A percentile compares a stretch with the other conserved stretches of the same genome.
Conservation (phyloP, 2,888 invertebrate species). For the Aphidoletes aphidimyza region DNA sequence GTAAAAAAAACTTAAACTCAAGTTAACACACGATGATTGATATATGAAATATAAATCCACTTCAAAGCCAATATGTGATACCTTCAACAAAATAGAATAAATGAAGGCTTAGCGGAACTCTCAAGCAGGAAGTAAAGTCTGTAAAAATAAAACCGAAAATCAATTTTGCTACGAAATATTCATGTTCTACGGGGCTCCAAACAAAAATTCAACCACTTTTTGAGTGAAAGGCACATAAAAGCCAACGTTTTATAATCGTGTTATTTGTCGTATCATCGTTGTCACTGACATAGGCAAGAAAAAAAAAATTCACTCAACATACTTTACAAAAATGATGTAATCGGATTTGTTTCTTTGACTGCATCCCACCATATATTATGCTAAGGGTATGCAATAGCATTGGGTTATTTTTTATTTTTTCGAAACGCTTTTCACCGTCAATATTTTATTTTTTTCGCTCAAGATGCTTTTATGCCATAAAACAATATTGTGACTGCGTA, state of each 20-base stretch:
- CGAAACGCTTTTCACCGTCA: neutral
- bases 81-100: neutral
- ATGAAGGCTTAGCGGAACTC: neutral
- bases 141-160: neutral
- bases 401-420: neutral
- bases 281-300: neutral
- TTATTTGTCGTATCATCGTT: neutral
- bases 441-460: neutral
- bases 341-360: slow-evolving; percentile 20
- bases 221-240: slow-evolving; percentile 9
- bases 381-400: neutral
- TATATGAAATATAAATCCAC: slow-evolving; percentile 4
- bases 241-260: neutral
- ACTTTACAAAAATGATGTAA: slow-evolving; percentile 7
- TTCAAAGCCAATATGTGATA: neutral
- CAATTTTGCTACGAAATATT: neutral
- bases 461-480: neutral
- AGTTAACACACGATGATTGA: too few relatives aligned
- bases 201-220: neutral
- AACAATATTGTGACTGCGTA: neutral
- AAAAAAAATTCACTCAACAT: slow-evolving; percentile 21
- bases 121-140: neutral
- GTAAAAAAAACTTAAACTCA: too few relatives aligned
- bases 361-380: neutral
- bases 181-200: neutral